phyloP scores from a whole-genome alignment of 2,888 invertebrate genomes.

The Drosophila demipolita region DNA sequence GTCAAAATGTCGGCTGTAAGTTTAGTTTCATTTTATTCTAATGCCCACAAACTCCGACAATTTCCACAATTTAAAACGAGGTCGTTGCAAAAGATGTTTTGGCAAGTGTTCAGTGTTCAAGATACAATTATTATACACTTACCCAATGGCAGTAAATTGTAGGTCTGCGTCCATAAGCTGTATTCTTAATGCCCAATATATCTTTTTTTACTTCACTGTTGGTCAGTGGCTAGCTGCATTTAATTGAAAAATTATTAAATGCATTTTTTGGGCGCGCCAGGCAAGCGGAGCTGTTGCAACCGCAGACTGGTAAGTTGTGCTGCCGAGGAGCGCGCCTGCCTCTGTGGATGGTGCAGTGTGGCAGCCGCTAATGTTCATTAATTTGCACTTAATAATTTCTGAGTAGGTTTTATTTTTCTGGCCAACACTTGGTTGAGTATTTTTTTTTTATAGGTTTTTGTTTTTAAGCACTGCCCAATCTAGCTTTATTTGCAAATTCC shows the following conservation, averaged over 20 bases:
- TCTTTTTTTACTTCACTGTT: constrained; percentile 19
- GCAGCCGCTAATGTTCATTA: constrained; percentile 77
- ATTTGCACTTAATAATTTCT: constrained; percentile 79
- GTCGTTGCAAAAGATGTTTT: not conserved
- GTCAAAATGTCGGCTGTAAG: not conserved
- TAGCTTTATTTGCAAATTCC: constrained; percentile 51
- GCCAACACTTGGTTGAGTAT: constrained; percentile 23
- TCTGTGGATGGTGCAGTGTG: constrained; percentile 22
- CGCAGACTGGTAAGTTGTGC: constrained; percentile 44
- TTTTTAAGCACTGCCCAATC: constrained; percentile 18
- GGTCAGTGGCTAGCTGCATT: constrained; percentile 72
- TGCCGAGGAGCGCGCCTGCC: constrained; percentile 46
- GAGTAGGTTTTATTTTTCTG: constrained; percentile 68
- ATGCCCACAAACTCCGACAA: not conserved
- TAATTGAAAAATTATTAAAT: constrained; percentile 80
- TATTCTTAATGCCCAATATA: constrained; percentile 29
- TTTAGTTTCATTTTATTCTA: not conserved
- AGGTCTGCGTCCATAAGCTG: constrained; percentile 33
- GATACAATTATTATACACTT: constrained; percentile 51
- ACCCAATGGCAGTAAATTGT: constrained; percentile 74
- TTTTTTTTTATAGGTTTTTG: constrained; percentile 24
- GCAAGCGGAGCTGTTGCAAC: constrained; percentile 19
- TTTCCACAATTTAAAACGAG: not conserved
- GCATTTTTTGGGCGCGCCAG: constrained; percentile 63
- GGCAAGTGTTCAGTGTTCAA: constrained; percentile 6